phyloP scores from a whole-genome alignment of 2,888 invertebrate genomes.

The Dryococelus australis region DNA sequence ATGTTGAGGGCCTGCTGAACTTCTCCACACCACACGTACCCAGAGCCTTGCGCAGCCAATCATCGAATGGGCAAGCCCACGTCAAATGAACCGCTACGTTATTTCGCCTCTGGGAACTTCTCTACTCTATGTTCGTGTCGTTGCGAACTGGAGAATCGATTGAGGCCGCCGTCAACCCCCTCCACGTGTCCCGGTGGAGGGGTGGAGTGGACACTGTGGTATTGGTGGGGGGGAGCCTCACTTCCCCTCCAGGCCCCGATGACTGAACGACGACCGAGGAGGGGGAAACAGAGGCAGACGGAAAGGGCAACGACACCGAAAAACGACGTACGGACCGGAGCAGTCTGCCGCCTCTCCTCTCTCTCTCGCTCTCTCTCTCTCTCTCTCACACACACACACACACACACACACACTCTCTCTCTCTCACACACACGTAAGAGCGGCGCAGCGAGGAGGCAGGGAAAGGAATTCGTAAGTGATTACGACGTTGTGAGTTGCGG shows the following conservation, averaged over 20 bases:
- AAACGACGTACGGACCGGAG: conserved; percentile 3
- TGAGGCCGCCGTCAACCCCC: conserved; percentile 48
- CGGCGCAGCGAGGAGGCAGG: conserved; percentile 41
- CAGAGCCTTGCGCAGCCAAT: too few relatives aligned
- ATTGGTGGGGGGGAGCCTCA: conserved; percentile 34
- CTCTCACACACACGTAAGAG: background rate
- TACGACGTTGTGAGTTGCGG: conserved; percentile 16
- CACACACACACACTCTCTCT: background rate
- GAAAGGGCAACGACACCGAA: conserved; percentile 57
- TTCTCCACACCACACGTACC: too few relatives aligned
- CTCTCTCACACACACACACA: background rate
- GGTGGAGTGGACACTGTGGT: conserved; percentile 34
- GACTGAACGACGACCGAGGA: conserved; percentile 37
- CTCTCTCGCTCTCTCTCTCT: background rate
- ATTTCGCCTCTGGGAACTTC: too few relatives aligned
- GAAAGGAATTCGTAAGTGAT: conserved; percentile 48
- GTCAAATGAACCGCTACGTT: too few relatives aligned
- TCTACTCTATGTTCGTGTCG: background rate
- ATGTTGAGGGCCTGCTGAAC: too few relatives aligned
- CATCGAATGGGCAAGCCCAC: too few relatives aligned
- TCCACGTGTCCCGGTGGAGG: conserved; percentile 41
- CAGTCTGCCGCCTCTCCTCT: conserved; percentile 8
- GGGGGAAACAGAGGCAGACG: conserved; percentile 49
- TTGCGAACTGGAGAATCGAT: conserved; percentile 38
- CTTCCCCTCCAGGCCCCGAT: background rate